Evolutionary conservation across 2,113 vertebrate genomes (phyloP).

Genomic region (Petrocephalus zakoni): DNA sequence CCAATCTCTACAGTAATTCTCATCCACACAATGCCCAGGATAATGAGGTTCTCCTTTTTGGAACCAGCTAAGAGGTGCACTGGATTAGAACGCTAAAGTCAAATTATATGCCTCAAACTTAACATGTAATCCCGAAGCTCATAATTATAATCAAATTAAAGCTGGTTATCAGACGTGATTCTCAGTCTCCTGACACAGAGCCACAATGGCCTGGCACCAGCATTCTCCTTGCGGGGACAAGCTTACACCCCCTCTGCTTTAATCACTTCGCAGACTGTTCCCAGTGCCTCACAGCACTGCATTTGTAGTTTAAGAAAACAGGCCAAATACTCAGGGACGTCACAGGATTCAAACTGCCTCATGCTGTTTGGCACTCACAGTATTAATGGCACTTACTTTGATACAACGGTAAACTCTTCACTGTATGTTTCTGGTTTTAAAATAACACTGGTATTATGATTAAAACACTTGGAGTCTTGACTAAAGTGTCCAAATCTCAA

Average conservation of each 20-base stretch:
- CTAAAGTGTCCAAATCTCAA: background rate
- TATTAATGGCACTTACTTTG: background rate
- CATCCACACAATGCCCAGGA: background rate
- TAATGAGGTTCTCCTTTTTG: background rate
- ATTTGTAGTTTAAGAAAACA: background rate
- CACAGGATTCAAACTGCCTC: background rate
- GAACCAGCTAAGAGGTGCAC: background rate
- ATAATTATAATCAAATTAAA: constrained; percentile 5
- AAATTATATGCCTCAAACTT: background rate
- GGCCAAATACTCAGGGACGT: background rate
- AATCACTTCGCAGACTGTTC: background rate
- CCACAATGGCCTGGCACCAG: background rate
- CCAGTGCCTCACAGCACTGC: background rate
- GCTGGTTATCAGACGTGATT: background rate
- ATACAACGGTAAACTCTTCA: background rate
- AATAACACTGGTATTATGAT: background rate
- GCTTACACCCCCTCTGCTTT: background rate
- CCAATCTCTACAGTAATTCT: background rate
- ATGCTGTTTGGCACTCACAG: background rate
- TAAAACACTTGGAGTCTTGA: background rate
- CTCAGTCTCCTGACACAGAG: background rate
- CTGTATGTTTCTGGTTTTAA: background rate
- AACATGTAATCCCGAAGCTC: background rate
- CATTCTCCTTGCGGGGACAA: background rate
- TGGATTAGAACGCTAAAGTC: background rate